phyloP scores from a whole-genome alignment of 2,888 invertebrate species.

The Pollenia amentaria region DNA sequence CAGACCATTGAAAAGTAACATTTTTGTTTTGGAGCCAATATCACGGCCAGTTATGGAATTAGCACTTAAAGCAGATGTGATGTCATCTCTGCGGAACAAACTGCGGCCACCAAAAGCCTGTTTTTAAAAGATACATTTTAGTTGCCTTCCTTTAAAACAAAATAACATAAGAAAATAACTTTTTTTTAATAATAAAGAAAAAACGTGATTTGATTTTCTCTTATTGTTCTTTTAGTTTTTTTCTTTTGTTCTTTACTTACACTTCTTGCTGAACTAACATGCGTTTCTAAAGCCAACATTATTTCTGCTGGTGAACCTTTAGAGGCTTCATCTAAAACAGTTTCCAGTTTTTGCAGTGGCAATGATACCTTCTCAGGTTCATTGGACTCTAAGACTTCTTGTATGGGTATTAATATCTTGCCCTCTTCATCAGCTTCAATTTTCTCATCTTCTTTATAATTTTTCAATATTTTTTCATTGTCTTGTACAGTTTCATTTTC shows the following conservation, averaged over 20 bases:
- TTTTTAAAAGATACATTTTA: conserved; percentile 22
- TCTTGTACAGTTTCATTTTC: conserved; percentile 84
- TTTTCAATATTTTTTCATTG: conserved; percentile 86
- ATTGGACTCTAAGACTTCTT: conserved; percentile 85
- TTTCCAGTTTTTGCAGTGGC: conserved; percentile 85
- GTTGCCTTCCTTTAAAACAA: background rate
- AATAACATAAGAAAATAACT: background rate
- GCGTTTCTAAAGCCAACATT: conserved; percentile 87
- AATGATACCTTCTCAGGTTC: conserved; percentile 86
- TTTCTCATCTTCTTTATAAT: conserved; percentile 84
- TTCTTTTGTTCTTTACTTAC: conserved; percentile 76
- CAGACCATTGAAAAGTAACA: conserved; percentile 91
- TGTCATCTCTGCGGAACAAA: conserved; percentile 86
- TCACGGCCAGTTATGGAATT: conserved; percentile 86
- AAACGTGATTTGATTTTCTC: conserved; percentile 7
- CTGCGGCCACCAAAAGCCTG: conserved; percentile 84
- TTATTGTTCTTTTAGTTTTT: background rate
- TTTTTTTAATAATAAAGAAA: background rate
- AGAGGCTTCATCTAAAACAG: conserved; percentile 79
- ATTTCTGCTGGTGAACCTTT: conserved; percentile 84
- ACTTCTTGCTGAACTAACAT: conserved; percentile 79
- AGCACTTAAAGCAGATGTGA: conserved; percentile 87
- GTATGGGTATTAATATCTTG: conserved; percentile 80
- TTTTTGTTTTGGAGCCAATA: conserved; percentile 85
- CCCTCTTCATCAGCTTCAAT: conserved; percentile 65